Evolutionary conservation across 2,888 invertebrate species (phyloP).

Genomic region (Sinhomidia bicolor): DNA sequence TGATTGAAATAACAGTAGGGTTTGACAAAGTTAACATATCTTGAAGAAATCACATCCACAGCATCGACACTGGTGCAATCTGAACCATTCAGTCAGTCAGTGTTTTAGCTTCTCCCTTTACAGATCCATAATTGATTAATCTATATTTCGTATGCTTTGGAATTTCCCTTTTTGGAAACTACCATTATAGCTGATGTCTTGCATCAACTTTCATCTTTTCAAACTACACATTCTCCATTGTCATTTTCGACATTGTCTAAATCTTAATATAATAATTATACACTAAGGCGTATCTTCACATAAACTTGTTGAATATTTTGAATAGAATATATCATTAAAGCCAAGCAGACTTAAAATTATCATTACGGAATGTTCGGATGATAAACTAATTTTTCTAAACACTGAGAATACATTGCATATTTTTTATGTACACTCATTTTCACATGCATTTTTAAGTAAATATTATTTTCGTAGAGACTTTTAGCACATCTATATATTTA

Average conservation of each 20-base stretch:
- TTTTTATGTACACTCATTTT: background rate
- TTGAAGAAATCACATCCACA: conserved; percentile 30
- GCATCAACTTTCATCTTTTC: conserved; percentile 35
- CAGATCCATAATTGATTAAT: conserved; percentile 43
- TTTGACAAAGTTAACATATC: conserved; percentile 15
- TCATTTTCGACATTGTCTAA: conserved; percentile 13
- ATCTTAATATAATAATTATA: background rate
- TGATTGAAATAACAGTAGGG: conserved; percentile 3
- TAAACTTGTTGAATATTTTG: conserved; percentile 15
- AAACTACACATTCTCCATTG: conserved; percentile 35
- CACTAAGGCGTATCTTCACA: conserved; percentile 22
- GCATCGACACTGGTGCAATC: conserved; percentile 17
- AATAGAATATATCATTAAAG: conserved; percentile 54
- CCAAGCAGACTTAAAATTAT: conserved; percentile 68
- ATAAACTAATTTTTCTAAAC: conserved; percentile 37
- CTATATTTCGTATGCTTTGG: conserved; percentile 5
- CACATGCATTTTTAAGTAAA: conserved; percentile 12
- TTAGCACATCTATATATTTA: background rate
- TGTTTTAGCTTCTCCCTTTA: conserved; percentile 11
- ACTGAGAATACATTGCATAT: conserved; percentile 32
- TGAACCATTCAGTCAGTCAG: conserved; percentile 11
- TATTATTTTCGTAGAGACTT: background rate
- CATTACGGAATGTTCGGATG: conserved; percentile 62
- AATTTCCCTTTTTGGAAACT: background rate
- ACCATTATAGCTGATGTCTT: conserved; percentile 43